Conservation (phyloP, 2,113 vertebrate species). For the Suricata suricatta region DNA sequence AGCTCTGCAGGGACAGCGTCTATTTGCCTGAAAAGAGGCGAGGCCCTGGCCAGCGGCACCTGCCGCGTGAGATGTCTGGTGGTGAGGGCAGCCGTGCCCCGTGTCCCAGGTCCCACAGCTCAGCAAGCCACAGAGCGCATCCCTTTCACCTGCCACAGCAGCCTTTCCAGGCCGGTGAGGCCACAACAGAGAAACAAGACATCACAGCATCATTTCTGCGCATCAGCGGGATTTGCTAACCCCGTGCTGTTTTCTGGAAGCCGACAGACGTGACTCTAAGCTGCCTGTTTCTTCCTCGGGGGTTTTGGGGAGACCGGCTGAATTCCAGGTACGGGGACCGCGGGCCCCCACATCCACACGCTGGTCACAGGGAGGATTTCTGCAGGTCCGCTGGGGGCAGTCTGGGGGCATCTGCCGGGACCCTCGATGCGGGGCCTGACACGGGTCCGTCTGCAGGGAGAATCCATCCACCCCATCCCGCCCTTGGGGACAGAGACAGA, state of each 20-base stretch:
- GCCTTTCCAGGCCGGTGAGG: too few species aligned
- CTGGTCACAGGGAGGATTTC: neutral
- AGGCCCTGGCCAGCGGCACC: fast-evolving
- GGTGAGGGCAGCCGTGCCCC: too few species aligned
- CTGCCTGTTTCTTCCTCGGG: neutral
- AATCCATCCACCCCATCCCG: neutral
- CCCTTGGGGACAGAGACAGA: neutral
- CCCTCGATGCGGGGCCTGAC: neutral
- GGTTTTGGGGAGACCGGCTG: neutral
- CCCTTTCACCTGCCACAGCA: fast-evolving
- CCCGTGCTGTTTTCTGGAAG: neutral
- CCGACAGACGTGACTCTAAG: neutral
- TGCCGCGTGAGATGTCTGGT: fast-evolving
- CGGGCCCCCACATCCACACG: too few species aligned
- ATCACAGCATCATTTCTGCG: fast-evolving
- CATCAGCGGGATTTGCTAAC: neutral
- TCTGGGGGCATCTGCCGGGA: neutral
- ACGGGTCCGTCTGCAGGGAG: neutral
- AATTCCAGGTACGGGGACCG: too few species aligned
- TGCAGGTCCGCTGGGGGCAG: fast-evolving
- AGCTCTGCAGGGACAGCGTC: neutral
- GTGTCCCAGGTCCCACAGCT: neutral
- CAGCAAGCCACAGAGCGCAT: neutral
- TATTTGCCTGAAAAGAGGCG: neutral
- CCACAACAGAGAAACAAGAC: neutral